These are phyloP conservation scores for Mya arenaria DNA, from an alignment of 1,140 invertebrate genomes.

Conservation along the genomic window DNA sequence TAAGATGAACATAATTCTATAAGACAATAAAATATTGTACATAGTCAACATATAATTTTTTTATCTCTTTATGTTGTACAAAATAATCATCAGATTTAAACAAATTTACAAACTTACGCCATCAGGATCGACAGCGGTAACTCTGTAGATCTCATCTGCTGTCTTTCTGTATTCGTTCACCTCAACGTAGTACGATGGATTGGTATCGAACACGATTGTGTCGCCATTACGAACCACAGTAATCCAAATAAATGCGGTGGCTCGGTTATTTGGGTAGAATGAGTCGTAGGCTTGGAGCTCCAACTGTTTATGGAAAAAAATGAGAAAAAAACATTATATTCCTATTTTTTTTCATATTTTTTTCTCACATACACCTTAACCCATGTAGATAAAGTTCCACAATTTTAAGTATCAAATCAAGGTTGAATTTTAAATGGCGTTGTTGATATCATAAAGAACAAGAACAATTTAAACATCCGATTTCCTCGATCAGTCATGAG, in stretches of 20 bases:
- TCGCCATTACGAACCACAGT: conserved; percentile 16
- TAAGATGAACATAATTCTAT: not conserved
- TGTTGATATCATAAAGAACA: too few relatives aligned
- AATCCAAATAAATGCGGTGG: conserved; percentile 1
- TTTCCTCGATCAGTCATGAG: too few relatives aligned
- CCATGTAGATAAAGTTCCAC: too few relatives aligned
- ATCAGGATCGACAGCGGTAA: conserved; percentile 40
- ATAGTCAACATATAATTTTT: not conserved
- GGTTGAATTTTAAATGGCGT: too few relatives aligned
- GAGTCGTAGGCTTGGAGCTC: conserved; percentile 37
- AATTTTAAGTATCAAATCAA: too few relatives aligned
- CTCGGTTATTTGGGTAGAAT: conserved; percentile 31
- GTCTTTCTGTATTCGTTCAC: conserved; percentile 36
- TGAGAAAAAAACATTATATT: conserved; percentile 12
- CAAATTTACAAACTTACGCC: conserved; percentile 10
- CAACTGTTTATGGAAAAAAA: conserved; percentile 24
- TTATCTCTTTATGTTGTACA: not conserved
- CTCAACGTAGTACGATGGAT: not conserved
- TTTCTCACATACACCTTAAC: too few relatives aligned
- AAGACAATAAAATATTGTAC: not conserved
- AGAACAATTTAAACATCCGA: too few relatives aligned
- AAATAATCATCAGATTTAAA: not conserved
- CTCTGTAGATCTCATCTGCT: not conserved
- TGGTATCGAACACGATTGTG: not conserved
- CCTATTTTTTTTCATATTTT: too few relatives aligned